Evolutionary conservation across 2,888 invertebrate genomes (phyloP).

Genomic region (Pollenia labialis): DNA sequence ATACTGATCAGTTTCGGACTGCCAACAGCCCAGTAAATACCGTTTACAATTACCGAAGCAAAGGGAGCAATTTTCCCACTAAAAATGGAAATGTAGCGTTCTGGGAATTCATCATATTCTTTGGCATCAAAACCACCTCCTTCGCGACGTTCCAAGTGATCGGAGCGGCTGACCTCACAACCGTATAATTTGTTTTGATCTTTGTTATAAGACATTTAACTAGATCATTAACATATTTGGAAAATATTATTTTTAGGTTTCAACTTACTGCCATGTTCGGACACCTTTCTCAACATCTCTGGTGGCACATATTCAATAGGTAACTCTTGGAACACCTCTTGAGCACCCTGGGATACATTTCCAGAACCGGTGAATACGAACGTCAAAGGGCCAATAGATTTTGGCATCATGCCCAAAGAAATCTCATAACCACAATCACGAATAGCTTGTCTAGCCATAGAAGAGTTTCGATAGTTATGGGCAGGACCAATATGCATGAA

Average conservation of each 20-base stretch:
- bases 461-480: conserved; percentile 98
- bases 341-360: conserved; percentile 97
- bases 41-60: conserved; percentile 98
- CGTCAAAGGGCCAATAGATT: conserved; percentile 97
- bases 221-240: neutral
- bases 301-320: conserved; percentile 99
- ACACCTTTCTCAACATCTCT: conserved; percentile 96
- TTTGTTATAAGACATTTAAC: conserved; percentile 80
- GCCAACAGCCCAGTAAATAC: conserved; percentile 99
- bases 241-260: too few species aligned
- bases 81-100: conserved; percentile 97
- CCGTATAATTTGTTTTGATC: conserved; percentile 97
- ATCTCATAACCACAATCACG: conserved; percentile 99
- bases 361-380: conserved; percentile 99
- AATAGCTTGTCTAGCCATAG: conserved; percentile 98
- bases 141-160: conserved; percentile 96
- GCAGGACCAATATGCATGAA: conserved; percentile 99
- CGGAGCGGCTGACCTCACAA: conserved; percentile 96
- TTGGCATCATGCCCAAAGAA: conserved; percentile 97
- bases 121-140: conserved; percentile 95
- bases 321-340: conserved; percentile 97
- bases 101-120: conserved; percentile 96
- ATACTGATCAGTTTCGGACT: conserved; percentile 98
- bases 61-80: conserved; percentile 98
- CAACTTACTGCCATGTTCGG: conserved; percentile 95